Base-by-base conservation (phyloP, 1,140 invertebrate species). In the Probaryconus sp. region DNA sequence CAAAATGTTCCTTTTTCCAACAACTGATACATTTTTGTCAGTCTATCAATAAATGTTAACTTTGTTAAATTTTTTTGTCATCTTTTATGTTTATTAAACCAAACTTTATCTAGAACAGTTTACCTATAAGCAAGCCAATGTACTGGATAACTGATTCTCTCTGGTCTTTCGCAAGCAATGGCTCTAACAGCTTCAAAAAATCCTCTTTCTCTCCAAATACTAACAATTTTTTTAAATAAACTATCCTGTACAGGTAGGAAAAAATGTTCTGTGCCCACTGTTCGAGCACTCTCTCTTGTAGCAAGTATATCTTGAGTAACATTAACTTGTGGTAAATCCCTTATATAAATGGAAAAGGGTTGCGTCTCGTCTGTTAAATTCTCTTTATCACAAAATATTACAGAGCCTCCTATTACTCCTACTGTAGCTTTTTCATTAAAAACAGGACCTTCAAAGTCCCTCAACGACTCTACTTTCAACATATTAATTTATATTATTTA, bases 121-220 rank as follows among this genome's bases (percentile, higher is more conserved):
- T 20, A 88, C 85, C 72, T 85, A 33, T 74, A 83, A 5, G 80
- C 81, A 26, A 85, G 26, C 82, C 80, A 88, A 14, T 85, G 85
- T 6, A 83, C 17, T 2, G 65, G 50, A 21, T 81, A 53, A 0
- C 84, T 87, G 10, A 86, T 71, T 69, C 82, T 78, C 28, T 78
- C 79, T 7, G 80, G 87, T 76, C 83, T 81, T 68, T 85, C 80
- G 9, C 85, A 84, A 42, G 90, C 89, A 17, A 87, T 79, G 2
- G 83, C 48, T 38, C 87, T 81, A 48, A 92, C 72, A 2, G 90
- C 90, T 67, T 91, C 89, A 1, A 83, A 55, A 38, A 91, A 82
- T 3, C 92, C 91, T 72, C 89, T 89, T 65, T 92, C 91, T 26
- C 88, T 81, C 82, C 87, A 89, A 33, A 81, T 81, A 43, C 78